Conservation (phyloP, 2,113 vertebrate species). For the Pseudopipra pipra region DNA sequence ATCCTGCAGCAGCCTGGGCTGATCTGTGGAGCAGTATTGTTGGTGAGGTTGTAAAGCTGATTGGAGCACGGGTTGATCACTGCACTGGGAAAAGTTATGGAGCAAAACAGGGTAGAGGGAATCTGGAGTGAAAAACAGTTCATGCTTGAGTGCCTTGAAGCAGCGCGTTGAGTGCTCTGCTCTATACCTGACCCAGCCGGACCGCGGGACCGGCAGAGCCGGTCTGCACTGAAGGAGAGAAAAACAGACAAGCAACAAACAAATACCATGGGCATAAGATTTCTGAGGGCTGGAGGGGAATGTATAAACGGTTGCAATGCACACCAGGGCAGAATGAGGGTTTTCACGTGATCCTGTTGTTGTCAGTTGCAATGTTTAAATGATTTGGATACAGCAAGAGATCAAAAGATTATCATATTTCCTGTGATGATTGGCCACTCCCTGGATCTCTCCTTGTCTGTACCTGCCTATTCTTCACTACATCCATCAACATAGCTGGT, state of each 20-base stretch:
- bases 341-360: not conserved
- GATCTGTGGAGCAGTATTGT: not conserved
- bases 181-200: not conserved
- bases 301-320: not conserved
- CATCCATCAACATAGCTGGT: not conserved
- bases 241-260: slow-evolving; percentile 12
- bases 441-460: slow-evolving; percentile 24
- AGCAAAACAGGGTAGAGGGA: slow-evolving; percentile 7
- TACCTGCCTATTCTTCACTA: slow-evolving; percentile 10
- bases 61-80: slow-evolving; percentile 38
- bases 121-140: slow-evolving; percentile 27
- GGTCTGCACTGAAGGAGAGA: not conserved
- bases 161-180: not conserved
- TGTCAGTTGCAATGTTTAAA: not conserved
- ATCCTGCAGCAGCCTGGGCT: not conserved
- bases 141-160: not conserved
- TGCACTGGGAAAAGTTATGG: slow-evolving; percentile 16
- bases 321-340: not conserved
- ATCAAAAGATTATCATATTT: slow-evolving; percentile 36
- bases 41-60: slow-evolving; percentile 11
- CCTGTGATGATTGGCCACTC: slow-evolving; percentile 1
- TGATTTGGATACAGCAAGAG: slow-evolving; percentile 15
- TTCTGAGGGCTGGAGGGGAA: not conserved
- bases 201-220: not conserved
- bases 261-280: not conserved